Evolutionary conservation across 2,888 invertebrate species (phyloP).

Genomic region (Prostheceraeus crozeri): DNA sequence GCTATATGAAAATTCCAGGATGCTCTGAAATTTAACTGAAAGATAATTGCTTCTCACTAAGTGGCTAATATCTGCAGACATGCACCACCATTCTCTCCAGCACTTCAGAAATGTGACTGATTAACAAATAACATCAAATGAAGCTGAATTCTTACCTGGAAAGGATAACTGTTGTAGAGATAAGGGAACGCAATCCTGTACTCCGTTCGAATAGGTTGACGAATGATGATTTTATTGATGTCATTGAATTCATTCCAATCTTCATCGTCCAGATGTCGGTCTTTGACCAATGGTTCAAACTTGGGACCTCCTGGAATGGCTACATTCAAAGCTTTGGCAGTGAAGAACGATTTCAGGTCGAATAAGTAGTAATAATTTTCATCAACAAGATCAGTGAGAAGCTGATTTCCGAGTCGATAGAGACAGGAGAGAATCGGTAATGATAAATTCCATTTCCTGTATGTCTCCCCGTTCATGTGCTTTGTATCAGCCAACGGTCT

Average conservation of each 20-base stretch:
- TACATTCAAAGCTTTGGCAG: constrained; percentile 97
- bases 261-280: constrained; percentile 91
- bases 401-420: constrained; percentile 91
- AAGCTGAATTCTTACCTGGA: too few species aligned
- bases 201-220: constrained; percentile 95
- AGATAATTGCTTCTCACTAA: too few species aligned
- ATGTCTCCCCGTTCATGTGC: constrained; percentile 90
- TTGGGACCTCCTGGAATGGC: constrained; percentile 99
- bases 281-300: constrained; percentile 97
- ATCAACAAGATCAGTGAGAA: constrained; percentile 93
- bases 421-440: constrained; percentile 94
- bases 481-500: constrained; percentile 85
- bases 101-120: constrained; percentile 72
- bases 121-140: too few species aligned
- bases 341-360: constrained; percentile 98
- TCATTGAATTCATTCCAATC: constrained; percentile 99
- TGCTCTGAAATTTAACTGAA: too few species aligned
- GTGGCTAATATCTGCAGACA: too few species aligned
- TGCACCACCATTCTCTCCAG: too few species aligned
- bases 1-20: too few species aligned
- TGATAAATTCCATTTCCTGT: constrained; percentile 87
- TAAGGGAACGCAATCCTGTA: constrained; percentile 99
- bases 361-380: constrained; percentile 97
- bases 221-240: constrained; percentile 97
- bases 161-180: constrained; percentile 94